phyloP scores from a whole-genome alignment of 2,888 invertebrate genomes.

The Encarsia formosa region DNA sequence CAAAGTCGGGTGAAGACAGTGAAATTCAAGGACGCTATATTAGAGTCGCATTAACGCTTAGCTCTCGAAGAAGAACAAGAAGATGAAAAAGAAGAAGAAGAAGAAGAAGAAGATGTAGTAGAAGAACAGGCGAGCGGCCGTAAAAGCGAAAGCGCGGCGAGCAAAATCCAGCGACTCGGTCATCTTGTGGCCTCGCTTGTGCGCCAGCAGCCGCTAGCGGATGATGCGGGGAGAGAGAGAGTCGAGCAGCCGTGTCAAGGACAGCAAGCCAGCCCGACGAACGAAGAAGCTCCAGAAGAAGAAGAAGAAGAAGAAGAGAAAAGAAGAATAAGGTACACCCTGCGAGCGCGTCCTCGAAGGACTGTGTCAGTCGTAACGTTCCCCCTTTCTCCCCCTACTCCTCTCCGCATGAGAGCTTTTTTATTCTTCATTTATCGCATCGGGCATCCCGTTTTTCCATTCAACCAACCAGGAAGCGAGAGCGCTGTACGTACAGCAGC shows the following conservation, averaged over 20 bases:
- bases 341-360: too few relatives aligned
- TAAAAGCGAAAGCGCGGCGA: conserved; percentile 16
- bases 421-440: background rate
- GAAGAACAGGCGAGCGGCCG: conserved; percentile 19
- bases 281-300: too few relatives aligned
- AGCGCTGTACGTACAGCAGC: background rate
- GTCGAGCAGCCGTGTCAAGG: conserved; percentile 43
- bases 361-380: conserved; percentile 34
- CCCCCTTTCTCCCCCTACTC: conserved; percentile 12
- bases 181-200: conserved; percentile 9
- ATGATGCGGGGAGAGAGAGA: conserved; percentile 22
- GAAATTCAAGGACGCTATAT: too few relatives aligned
- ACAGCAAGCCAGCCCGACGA: too few relatives aligned
- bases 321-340: conserved; percentile 37
- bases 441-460: background rate
- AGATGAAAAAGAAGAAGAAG: background rate
- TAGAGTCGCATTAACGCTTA: too few relatives aligned
- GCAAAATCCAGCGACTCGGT: conserved; percentile 6
- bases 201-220: too few relatives aligned
- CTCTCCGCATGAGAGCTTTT: too few relatives aligned
- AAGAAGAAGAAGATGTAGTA: conserved; percentile 1
- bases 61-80: too few relatives aligned
- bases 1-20: too few relatives aligned
- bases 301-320: conserved; percentile 10
- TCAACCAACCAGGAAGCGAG: background rate